Base-by-base conservation (phyloP, 2,113 vertebrate genomes). In the Cottus gobio region DNA sequence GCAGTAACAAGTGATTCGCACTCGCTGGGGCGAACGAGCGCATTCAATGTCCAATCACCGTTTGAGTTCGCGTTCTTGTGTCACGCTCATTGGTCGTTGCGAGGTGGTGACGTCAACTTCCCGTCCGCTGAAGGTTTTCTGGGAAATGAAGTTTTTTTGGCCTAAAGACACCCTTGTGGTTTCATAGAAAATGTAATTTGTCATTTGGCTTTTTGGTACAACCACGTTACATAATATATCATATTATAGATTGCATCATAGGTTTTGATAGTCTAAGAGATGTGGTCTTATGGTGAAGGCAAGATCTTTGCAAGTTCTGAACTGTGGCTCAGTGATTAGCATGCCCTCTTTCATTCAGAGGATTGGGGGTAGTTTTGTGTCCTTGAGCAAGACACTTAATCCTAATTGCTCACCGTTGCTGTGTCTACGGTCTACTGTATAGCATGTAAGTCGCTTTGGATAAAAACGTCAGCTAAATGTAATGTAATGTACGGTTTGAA, bases 71-170 rank as follows among this genome's bases (percentile, higher is more conserved):
- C 0, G 7, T 37, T 31, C 9, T 5, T 1, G 1, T 0, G 4
- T n/a, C 1, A 37, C 16, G 60, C 12, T 61, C 30, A 83, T 88
- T 90, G 85, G 85, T 68, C 18, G 12, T 24, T 58, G 4, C 0
- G 0, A 4, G 4, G 4, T 2, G 1, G 9, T 28, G 30, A 2
- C 71, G 72, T 80, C 46, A 39, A 0, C 7, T 20, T 39, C 7
- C n/a, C 0, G 3, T 26, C 30, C 2, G 0, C 28, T 13, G 9
- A 72, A 30, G 82, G 0, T 0, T 34, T 80, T 87, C 64, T 89
- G 88, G 89, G 87, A 83, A 89, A 61, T 81, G 44, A 6, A 69
- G 85, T 83, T 28, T 78, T n/a, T 24, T 36, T 3, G 31, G 16
- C 18, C 22, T 37, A 36, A 4, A 11, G 8, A 28, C 16, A 1